Conservation (phyloP, 2,888 invertebrate species). For the Caenorhabditis virilis region DNA sequence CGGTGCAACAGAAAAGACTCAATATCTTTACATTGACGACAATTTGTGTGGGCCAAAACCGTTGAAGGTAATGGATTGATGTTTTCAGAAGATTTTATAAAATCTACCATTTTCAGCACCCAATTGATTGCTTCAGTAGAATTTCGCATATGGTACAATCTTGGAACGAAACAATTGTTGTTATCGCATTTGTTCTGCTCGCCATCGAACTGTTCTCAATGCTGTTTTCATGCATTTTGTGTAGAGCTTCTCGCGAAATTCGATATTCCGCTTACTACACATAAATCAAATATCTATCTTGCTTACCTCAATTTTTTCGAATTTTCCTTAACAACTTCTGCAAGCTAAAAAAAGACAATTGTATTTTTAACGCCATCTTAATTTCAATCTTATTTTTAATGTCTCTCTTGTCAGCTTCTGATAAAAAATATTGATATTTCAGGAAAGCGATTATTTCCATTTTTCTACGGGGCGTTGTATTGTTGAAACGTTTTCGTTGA, state of each 20-base stretch:
- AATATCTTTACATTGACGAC: slow-evolving; percentile 42
- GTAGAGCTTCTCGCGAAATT: slow-evolving; percentile 58
- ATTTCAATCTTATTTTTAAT: too few relatives aligned
- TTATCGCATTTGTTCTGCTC: slow-evolving; percentile 41
- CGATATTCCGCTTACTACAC: slow-evolving; percentile 52
- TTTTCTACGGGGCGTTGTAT: too few relatives aligned
- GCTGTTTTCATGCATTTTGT: slow-evolving; percentile 63
- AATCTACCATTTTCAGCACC: slow-evolving; percentile 36
- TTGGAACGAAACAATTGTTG: slow-evolving; percentile 48
- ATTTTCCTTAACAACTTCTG: too few relatives aligned
- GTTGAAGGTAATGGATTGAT: slow-evolving; percentile 6
- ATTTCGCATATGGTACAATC: slow-evolving; percentile 52
- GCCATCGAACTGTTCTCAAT: slow-evolving; percentile 58
- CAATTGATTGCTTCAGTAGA: slow-evolving; percentile 56
- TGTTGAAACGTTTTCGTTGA: too few relatives aligned
- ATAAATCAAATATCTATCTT: too few relatives aligned
- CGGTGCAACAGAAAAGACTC: slow-evolving; percentile 61
- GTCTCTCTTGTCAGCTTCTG: too few relatives aligned
- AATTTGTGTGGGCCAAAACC: slow-evolving; percentile 38
- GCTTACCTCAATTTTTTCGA: too few relatives aligned
- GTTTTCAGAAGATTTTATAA: slow-evolving; percentile 1
- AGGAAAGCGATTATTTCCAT: too few relatives aligned
- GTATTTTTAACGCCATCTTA: too few relatives aligned
- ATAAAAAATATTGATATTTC: too few relatives aligned
- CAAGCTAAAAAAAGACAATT: too few relatives aligned